Percentiles rank a stretch among this genome's conserved stretches.
phyloP scores from a whole-genome alignment of 2,797 vertebrate genomes.

The Poliocrania exsul region DNA sequence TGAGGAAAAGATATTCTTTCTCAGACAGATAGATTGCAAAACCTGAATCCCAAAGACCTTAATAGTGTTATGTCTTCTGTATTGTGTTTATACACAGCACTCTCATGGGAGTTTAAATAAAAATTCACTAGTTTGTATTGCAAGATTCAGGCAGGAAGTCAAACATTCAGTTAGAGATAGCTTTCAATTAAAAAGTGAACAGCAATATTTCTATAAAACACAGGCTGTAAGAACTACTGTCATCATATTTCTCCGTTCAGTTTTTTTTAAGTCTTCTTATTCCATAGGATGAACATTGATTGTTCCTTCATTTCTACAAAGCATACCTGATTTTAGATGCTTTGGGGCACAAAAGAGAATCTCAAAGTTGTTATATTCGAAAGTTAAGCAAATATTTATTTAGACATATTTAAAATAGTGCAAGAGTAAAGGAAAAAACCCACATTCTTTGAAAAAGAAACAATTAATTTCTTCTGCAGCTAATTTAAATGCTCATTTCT shows the following conservation, averaged over 20 bases:
- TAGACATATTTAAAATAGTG: not conserved
- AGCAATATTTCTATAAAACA: not conserved
- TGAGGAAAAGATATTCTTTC: not conserved
- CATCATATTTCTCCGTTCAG: not conserved
- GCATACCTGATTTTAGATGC: not conserved
- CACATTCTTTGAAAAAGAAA: not conserved
- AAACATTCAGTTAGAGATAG: not conserved
- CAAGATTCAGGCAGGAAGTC: not conserved
- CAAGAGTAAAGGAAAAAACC: not conserved
- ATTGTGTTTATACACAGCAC: not conserved
- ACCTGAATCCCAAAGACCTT: not conserved
- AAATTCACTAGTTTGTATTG: not conserved
- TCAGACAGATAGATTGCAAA: not conserved
- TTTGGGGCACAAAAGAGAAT: not conserved
- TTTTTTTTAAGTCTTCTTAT: not conserved
- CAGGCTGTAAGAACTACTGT: not conserved
- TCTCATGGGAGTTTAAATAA: not conserved
- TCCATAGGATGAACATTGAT: not conserved
- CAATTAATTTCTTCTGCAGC: not conserved
- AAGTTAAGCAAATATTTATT: not conserved
- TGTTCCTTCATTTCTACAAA: not conserved
- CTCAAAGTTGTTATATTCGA: not conserved
- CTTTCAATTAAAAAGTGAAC: not conserved
- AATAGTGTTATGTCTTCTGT: not conserved
- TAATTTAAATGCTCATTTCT: not conserved